These are phyloP conservation scores for Melanerpes aurifrons DNA, from an alignment of 2,113 vertebrate species.

Conservation along the genomic window DNA sequence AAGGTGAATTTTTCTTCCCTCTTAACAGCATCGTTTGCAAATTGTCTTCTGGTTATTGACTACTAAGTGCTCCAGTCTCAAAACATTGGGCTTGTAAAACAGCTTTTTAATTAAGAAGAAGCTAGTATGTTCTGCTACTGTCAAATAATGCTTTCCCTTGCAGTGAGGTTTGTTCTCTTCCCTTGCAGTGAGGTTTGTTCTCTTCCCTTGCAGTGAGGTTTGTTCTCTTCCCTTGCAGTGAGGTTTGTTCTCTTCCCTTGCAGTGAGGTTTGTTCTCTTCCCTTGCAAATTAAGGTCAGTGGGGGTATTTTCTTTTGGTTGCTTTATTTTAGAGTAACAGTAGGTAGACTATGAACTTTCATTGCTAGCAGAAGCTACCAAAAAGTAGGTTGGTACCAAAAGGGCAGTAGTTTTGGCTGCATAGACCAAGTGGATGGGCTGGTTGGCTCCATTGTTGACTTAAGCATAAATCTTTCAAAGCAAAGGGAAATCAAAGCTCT, in stretches of 20 bases:
- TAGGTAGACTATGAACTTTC: not conserved
- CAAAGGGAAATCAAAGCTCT: not conserved
- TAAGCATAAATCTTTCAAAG: not conserved
- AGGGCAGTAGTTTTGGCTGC: not conserved
- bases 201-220: not conserved
- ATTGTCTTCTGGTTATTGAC: not conserved
- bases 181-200: not conserved
- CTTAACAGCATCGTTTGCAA: not conserved
- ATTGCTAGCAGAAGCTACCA: not conserved
- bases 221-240: not conserved
- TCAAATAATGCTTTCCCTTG: not conserved
- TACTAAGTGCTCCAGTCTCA: not conserved
- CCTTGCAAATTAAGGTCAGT: not conserved
- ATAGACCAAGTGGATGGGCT: not conserved
- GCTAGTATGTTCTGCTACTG: fast-evolving
- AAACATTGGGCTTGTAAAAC: not conserved
- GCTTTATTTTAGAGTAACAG: not conserved
- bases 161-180: not conserved
- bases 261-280: not conserved
- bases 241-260: not conserved
- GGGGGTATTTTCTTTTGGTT: not conserved
- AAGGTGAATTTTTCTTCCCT: not conserved
- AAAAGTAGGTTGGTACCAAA: not conserved
- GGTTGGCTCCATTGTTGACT: not conserved
- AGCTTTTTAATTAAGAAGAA: not conserved